Base-by-base conservation (phyloP, 92 coral and sea anemone genomes). In the Diadumene lineata region DNA sequence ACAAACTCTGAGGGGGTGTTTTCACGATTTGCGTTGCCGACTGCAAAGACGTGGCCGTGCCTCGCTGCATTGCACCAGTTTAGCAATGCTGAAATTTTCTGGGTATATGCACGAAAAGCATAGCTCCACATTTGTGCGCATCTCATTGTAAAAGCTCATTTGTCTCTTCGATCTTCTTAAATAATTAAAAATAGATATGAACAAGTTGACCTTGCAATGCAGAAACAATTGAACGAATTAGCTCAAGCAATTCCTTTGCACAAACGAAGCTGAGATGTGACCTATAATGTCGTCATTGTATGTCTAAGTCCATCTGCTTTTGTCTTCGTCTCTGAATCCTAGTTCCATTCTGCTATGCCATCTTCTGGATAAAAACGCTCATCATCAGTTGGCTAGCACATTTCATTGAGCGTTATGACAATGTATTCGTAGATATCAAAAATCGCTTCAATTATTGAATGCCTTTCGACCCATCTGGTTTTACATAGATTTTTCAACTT, bases 221-320 rank as follows among this genome's bases (percentile, higher is more conserved):
- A 33, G 78, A 64, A 60, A 78, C 92, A 38, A 87, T 84, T 82
- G 85, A 76, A 62, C 92, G 60, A 82, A 79, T 83, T 67, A 88
- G 92, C 60, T 82, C 85, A 75, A 82, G 81, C 73, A 83, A 57
- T 75, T 87, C 92, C 80, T 84, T 88, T 46, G 92, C 85, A 56
- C 84, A 79, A 66, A 74, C 74, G 72, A 84, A 89, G 77, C 74
- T 89, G 85, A 89, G n/a, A n/a, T n/a, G n/a, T n/a, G n/a, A n/a
- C n/a, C n/a, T n/a, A n/a, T n/a, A n/a, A 81, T 79, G 81, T 60
- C 62, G 58, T 85, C 82, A 81, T 77, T 32, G 79, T 87, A 33
- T 87, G 92, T 55, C 79, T 72, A 81, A 85, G 90, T 76, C 93
- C 93, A 85, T 81, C 85, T 43, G 87, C 93, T 57, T 85, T 58